Percentiles rank a stretch among this genome's conserved stretches.
phyloP scores from a whole-genome alignment of 1,140 invertebrate genomes.

The Aricia agestis region DNA sequence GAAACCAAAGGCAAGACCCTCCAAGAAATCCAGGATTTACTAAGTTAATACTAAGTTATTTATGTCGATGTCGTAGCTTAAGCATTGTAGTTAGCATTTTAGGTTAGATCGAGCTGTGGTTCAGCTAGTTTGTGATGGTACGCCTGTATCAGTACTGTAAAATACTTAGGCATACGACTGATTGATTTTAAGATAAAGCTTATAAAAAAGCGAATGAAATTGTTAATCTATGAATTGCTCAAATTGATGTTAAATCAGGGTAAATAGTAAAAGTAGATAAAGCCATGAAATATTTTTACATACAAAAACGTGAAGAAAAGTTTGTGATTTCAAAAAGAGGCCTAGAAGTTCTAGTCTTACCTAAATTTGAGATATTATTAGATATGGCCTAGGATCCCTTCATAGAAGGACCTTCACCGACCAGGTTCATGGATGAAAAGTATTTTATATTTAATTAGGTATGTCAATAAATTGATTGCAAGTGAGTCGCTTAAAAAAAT shows the following conservation, averaged over 20 bases:
- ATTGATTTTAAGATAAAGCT: conserved; percentile 16
- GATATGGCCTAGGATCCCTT: too few species aligned
- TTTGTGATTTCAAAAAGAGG: conserved; percentile 2
- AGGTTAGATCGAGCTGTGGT: background rate
- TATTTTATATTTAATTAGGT: too few species aligned
- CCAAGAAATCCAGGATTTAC: conserved; percentile 83
- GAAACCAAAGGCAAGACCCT: conserved; percentile 87
- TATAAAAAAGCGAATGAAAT: background rate
- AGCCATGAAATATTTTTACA: background rate
- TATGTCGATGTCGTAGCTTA: background rate
- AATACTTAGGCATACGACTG: background rate
- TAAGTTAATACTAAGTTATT: conserved; percentile 44
- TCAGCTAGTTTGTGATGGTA: background rate
- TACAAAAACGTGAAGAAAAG: background rate
- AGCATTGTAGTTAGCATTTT: background rate
- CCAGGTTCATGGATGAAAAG: too few species aligned
- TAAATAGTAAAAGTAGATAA: background rate
- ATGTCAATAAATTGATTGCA: too few species aligned
- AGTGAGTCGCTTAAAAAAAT: too few species aligned
- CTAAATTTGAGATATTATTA: background rate
- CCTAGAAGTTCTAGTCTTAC: conserved; percentile 9
- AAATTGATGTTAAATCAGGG: background rate
- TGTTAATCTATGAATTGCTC: background rate
- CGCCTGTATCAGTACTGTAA: background rate
- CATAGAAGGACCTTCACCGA: too few species aligned